Evolutionary conservation across 2,113 vertebrate genomes (phyloP).

Genomic region (Gambusia holbrooki): DNA sequence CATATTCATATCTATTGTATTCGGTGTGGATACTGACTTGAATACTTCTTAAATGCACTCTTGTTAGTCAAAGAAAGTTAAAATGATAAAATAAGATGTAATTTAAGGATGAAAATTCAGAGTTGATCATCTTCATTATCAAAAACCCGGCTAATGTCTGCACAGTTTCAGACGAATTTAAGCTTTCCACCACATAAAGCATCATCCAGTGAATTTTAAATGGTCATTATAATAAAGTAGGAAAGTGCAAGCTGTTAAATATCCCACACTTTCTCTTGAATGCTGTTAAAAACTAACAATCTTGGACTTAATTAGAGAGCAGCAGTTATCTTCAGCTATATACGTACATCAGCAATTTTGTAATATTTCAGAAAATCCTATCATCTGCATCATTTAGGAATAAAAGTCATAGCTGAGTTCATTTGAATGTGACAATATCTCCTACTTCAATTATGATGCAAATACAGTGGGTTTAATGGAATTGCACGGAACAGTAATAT

Average conservation of each 20-base stretch:
- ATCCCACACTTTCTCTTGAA: too few relatives aligned
- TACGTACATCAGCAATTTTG: background rate
- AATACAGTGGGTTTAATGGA: background rate
- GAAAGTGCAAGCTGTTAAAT: background rate
- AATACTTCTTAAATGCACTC: background rate
- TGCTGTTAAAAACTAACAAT: background rate
- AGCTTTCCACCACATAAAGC: background rate
- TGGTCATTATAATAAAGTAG: background rate
- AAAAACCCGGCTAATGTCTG: background rate
- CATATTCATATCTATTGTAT: background rate
- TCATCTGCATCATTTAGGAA: background rate
- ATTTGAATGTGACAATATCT: background rate
- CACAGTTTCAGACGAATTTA: background rate
- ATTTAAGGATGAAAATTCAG: background rate
- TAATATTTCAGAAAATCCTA: background rate
- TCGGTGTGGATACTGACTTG: background rate
- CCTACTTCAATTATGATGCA: background rate
- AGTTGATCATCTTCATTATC: background rate
- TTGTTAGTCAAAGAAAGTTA: background rate
- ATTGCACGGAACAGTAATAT: background rate
- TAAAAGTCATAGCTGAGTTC: background rate
- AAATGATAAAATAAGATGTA: background rate
- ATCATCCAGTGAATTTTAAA: background rate
- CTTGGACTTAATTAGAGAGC: background rate
- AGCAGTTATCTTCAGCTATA: constrained; percentile 1